Base-by-base conservation (phyloP, 2,113 vertebrate species). In the Bos indicus region DNA sequence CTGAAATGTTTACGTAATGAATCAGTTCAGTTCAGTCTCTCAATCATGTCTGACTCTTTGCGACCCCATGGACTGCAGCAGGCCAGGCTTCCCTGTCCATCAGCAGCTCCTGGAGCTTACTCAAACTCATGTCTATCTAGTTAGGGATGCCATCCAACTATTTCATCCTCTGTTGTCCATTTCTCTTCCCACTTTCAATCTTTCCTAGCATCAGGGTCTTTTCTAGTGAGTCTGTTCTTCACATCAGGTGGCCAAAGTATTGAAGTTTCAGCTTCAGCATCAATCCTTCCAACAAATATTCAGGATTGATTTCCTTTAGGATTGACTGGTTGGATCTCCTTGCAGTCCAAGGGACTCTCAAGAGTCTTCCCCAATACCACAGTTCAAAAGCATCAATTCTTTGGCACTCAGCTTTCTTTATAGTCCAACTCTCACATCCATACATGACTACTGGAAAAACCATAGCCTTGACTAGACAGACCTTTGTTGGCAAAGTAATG, bases 1-100 rank as follows among this genome's bases (percentile, higher is more conserved):
- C 43, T 87, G 43, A 92, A 96, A 87, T 88, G 62, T 93, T 95
- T 97, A 17, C 80, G 84, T 87, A 25, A 78, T 56, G 11, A 67
- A 51, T 87, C 28, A 89, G 51, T 71, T 40, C 67, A 71, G 67
- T 36, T 40, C 67, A 74, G 19, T 74, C n/a, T 23, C 36, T 74
- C n/a, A 74, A 3, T 74, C 9, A 12, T 74, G n/a, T 40, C 67
- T 0, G 0, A 74, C 36, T 40, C 36, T 40, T 71, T 74, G 62
- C 0, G 0, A 74, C 19, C 67, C 67, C 67, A 40, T 40, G 36
- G 36, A 25, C n/a, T 74, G 67, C 19, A 25, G 36, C 67, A 40
- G 0, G 19, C 21, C n/a, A 40, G 36, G 67, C 67, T 12, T 74
- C n/a, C n/a, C n/a, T 74, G n/a, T 74, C 36, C 19, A 40, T 40